phyloP scores from a whole-genome alignment of 2,113 vertebrate genomes.

The Marcusenius ussheri region DNA sequence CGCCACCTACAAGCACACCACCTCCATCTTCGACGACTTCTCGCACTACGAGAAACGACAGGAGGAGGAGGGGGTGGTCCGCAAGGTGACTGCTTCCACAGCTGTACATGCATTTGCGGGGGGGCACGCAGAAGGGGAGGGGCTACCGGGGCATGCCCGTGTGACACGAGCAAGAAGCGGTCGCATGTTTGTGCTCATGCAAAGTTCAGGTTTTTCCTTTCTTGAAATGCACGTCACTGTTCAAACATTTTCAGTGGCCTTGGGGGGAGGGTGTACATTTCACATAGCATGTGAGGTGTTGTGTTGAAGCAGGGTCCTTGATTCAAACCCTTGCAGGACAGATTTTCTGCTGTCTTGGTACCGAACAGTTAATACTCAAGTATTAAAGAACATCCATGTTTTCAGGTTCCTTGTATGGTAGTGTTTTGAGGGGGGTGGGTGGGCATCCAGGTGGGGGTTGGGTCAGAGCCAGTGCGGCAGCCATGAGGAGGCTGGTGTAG shows the following conservation, averaged over 20 bases:
- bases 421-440: neutral
- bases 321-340: neutral
- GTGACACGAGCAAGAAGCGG: neutral
- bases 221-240: neutral
- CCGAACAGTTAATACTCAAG: neutral
- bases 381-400: neutral
- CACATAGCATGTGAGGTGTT: neutral
- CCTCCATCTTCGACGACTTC: slow-evolving; percentile 81
- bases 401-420: neutral
- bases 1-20: slow-evolving; percentile 75
- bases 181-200: neutral
- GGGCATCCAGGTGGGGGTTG: neutral
- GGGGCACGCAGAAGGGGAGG: neutral
- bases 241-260: neutral
- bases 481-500: neutral
- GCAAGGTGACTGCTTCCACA: slow-evolving; percentile 69
- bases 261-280: neutral
- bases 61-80: slow-evolving; percentile 90
- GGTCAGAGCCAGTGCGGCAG: neutral
- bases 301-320: neutral
- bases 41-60: slow-evolving; percentile 92
- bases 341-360: neutral
- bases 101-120: no score
- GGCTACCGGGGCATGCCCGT: neutral
- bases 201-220: neutral